These are phyloP conservation scores for Gymnothorax javanicus DNA, from an alignment of 2,797 vertebrate species.

Conservation along the genomic window DNA sequence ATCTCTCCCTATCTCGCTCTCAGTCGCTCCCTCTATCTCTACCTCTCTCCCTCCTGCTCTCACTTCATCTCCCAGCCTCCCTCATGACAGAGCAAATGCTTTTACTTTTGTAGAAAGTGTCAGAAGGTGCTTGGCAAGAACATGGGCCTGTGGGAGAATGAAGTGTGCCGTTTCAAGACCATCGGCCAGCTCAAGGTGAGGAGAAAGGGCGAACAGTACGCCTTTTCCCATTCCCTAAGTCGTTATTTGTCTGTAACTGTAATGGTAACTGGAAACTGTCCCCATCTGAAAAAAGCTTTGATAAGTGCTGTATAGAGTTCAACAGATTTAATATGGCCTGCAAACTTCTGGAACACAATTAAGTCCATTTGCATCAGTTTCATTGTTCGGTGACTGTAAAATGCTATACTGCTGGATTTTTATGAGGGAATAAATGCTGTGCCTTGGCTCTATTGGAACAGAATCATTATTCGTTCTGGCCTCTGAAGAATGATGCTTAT, in stretches of 20 bases:
- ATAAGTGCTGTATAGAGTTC: background rate
- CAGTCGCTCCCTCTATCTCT: background rate
- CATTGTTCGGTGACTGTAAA: background rate
- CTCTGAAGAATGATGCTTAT: background rate
- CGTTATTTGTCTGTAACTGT: background rate
- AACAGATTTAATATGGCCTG: background rate
- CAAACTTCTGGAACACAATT: background rate
- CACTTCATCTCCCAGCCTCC: conserved; percentile 35
- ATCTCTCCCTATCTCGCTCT: conserved; percentile 24
- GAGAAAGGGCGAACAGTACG: background rate
- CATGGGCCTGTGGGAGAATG: conserved; percentile 97
- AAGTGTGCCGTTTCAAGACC: conserved; percentile 96
- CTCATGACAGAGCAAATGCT: background rate
- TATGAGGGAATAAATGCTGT: background rate
- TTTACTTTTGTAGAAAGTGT: conserved; percentile 81
- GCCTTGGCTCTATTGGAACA: too few relatives aligned
- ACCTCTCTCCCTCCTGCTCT: conserved; percentile 27
- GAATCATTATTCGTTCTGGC: background rate
- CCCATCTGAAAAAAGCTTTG: background rate
- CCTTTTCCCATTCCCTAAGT: background rate
- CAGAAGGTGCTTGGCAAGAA: conserved; percentile 98
- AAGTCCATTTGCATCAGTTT: background rate
- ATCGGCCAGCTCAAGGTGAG: conserved; percentile 94
- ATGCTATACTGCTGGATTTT: background rate
- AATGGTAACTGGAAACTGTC: background rate